These are phyloP conservation scores for Aricia agestis DNA, from an alignment of 1,140 invertebrate species.

Conservation along the genomic window DNA sequence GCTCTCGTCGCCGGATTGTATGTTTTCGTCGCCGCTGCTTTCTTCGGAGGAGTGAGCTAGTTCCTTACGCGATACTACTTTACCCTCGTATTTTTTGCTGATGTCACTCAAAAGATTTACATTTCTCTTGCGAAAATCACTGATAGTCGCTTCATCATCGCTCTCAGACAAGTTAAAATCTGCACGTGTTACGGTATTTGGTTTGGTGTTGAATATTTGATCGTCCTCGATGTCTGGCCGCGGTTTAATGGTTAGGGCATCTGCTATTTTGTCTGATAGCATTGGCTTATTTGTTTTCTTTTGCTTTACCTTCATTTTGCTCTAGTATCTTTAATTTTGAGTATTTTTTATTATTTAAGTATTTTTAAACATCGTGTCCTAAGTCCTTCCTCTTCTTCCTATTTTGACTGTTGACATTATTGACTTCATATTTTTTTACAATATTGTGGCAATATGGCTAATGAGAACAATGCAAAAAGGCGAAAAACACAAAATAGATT, in stretches of 20 bases:
- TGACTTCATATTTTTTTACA: no score
- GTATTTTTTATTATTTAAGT: conserved; percentile 1
- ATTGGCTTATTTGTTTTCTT: conserved; percentile 48
- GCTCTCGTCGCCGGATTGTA: neutral
- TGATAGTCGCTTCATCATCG: conserved; percentile 77
- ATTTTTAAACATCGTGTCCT: neutral
- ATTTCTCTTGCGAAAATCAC: conserved; percentile 80
- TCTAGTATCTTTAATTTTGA: neutral
- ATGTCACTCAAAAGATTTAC: conserved; percentile 80
- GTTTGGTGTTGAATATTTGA: conserved; percentile 71
- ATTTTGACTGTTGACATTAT: neutral
- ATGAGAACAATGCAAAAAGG: no score
- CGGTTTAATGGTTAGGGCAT: conserved; percentile 76
- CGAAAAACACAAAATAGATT: no score
- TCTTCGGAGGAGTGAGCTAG: conserved; percentile 33
- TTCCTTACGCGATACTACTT: conserved; percentile 77
- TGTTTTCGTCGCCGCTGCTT: conserved; percentile 24
- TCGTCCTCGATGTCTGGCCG: conserved; percentile 76
- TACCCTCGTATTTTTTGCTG: conserved; percentile 84
- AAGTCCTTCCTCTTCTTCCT: neutral
- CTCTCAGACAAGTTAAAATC: conserved; percentile 74
- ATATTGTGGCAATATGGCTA: no score
- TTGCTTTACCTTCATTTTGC: conserved; percentile 39
- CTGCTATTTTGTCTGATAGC: conserved; percentile 79
- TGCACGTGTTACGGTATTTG: conserved; percentile 66